These are phyloP conservation scores for Hyaena hyaena DNA, from an alignment of 2,113 vertebrate species.

Conservation along the genomic window DNA sequence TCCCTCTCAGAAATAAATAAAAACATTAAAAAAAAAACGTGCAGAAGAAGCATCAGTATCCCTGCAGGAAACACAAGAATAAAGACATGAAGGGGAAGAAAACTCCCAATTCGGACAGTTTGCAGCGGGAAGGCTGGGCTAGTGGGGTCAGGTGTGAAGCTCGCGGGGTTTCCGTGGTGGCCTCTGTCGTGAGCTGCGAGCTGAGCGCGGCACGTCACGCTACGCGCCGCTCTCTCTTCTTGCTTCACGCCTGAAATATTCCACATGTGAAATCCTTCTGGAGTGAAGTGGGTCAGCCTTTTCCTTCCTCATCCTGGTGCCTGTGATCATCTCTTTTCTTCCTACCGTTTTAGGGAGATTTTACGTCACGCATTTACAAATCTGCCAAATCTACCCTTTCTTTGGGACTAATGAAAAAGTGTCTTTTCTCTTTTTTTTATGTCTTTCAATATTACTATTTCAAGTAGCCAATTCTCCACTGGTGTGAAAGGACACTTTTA, in stretches of 20 bases:
- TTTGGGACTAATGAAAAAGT: neutral
- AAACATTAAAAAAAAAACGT: no score
- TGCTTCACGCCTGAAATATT: neutral
- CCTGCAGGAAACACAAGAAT: neutral
- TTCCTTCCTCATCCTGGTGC: neutral
- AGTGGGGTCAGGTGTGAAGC: accelerated
- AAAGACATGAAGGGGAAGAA: neutral
- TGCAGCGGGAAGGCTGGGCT: no score
- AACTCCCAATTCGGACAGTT: neutral
- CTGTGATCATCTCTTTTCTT: neutral
- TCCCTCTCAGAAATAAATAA: no score
- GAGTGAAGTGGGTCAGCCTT: neutral
- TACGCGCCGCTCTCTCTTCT: accelerated
- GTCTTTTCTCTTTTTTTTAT: neutral
- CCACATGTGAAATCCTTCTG: neutral
- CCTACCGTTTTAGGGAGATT: neutral
- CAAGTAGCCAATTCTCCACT: neutral
- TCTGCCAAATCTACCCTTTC: neutral
- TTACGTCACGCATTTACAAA: neutral
- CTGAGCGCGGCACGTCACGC: neutral
- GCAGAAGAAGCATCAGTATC: neutral
- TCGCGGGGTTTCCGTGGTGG: accelerated
- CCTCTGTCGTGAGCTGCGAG: neutral
- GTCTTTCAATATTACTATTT: neutral
- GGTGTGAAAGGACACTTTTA: no score